These are phyloP conservation scores for Amniataba percoides DNA, from an alignment of 2,797 vertebrate species.

Conservation along the genomic window DNA sequence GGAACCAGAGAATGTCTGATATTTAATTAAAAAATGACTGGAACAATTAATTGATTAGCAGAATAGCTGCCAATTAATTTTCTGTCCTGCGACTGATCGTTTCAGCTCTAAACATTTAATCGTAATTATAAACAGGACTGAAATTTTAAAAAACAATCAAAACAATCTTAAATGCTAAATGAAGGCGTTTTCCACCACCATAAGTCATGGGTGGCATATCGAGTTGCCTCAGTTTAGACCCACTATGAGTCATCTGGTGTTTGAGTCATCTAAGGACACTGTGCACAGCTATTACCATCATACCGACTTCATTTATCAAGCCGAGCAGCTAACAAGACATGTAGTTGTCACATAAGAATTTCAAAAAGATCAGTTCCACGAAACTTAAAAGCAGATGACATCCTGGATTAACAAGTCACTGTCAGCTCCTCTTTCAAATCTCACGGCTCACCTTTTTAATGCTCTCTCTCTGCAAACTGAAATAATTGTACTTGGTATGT, in stretches of 20 bases:
- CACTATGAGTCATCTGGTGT: background rate
- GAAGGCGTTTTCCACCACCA: background rate
- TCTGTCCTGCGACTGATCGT: background rate
- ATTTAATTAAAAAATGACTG: background rate
- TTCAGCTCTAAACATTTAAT: background rate
- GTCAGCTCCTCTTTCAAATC: background rate
- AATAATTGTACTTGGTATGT: background rate
- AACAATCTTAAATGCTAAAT: background rate
- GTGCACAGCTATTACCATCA: background rate
- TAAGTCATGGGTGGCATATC: background rate
- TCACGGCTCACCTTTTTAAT: background rate
- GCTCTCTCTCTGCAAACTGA: background rate
- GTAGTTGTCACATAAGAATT: background rate
- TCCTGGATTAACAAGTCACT: background rate
- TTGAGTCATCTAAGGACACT: background rate
- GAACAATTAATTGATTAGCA: background rate
- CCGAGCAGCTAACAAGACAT: background rate
- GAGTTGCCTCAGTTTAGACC: background rate
- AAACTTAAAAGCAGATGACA: background rate
- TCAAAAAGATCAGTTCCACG: background rate
- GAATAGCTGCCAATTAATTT: background rate
- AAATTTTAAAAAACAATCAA: background rate
- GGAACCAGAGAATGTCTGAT: background rate
- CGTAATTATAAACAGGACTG: background rate
- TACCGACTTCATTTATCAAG: background rate